Evolutionary conservation across 2,797 vertebrate genomes (phyloP), one percentile per base, ranked within the genome.

Genomic region (Ispidina lecontei): DNA sequence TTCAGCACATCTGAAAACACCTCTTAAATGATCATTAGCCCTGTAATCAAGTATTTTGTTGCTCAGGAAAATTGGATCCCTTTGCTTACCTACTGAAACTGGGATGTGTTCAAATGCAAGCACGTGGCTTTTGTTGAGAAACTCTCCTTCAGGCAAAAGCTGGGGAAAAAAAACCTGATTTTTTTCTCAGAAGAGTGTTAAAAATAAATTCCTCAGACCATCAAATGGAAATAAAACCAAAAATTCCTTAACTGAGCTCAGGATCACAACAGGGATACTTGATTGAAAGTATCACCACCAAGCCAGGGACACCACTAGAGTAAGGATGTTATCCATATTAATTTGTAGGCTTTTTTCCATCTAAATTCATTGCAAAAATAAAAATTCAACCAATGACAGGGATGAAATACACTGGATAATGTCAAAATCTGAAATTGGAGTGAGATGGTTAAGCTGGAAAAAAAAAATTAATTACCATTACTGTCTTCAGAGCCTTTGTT

Each of bases 41-140:
- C 94, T 96, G 95, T 95, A 97, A 97, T 97, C 96, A 97, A 95
- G 91, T 91, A 95, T 95, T 96, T 96, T 96, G 81, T 95, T 95
- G 91, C 91, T 95, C 74, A 73, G 83, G 88, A 93, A 96, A 96
- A 97, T 46, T 91, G 89, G 86, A 92, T 85, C 90, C 59, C 46
- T 92, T 92, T 95, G 80, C 94, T 95, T 94, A 96, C 87, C 84
- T 93, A 76, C 62, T 95, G 91, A 95, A 93, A 89, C 4, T 80
- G 64, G n/a, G 44, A 90, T 87, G 56, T 56, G 55, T 81, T 94
- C 78, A 89, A 93, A 85, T 41, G 44, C 69, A 75, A 79, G 55
- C 25, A 68, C 1, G 1, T 3, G 15, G 60, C 64, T 94, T 91
- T 83, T 68, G 43, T 55, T 73, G 84, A 87, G 52, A 55, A 89